Evolutionary conservation across 1,140 invertebrate genomes (phyloP).

Genomic region (Dinoponera quadriceps): DNA sequence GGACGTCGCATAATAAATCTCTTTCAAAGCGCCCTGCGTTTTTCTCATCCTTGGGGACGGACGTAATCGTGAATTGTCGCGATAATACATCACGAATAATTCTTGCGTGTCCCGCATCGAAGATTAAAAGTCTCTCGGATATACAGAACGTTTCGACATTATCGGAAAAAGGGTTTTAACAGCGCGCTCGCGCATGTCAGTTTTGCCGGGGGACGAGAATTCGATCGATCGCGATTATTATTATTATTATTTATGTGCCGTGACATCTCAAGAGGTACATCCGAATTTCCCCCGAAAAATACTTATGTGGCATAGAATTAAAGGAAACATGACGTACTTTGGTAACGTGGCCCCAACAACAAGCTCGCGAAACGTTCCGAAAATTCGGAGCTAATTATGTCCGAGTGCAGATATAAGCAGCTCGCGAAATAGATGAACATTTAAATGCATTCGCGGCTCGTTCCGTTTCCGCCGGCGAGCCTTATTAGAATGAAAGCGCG

Average conservation of each 20-base stretch:
- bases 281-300: neutral
- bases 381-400: constrained; percentile 22
- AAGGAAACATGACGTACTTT: neutral
- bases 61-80: constrained; percentile 27
- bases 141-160: neutral
- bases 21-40: constrained; percentile 9
- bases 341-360: neutral
- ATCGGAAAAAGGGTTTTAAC: neutral
- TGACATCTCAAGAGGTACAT: neutral
- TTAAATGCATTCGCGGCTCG: constrained; percentile 37
- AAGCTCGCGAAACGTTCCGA: neutral
- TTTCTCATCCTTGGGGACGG: constrained; percentile 27
- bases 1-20: constrained; percentile 49
- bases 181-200: neutral
- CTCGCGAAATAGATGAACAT: constrained; percentile 31
- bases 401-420: constrained; percentile 37
- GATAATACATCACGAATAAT: constrained; percentile 16
- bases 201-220: neutral
- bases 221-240: neutral
- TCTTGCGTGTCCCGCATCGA: neutral
- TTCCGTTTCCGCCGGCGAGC: constrained; percentile 3
- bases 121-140: constrained; percentile 15
- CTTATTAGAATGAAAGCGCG: constrained; percentile 57
- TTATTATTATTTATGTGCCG: neutral
- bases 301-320: neutral